Base-by-base conservation (phyloP, 2,113 vertebrate species). In the Synodontis membranacea region DNA sequence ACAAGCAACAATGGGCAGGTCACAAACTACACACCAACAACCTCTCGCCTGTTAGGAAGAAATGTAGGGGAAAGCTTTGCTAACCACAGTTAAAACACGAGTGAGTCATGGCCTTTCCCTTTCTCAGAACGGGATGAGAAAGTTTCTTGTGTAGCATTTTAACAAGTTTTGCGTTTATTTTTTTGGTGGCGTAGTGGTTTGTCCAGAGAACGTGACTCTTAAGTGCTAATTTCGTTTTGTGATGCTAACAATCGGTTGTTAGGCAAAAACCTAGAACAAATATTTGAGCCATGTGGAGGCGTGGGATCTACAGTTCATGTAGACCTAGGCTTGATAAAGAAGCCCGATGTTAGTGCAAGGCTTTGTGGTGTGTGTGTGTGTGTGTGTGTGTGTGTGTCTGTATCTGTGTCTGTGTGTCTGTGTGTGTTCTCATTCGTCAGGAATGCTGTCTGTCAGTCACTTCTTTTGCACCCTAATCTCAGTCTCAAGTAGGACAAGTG, bases 341-440 rank as follows among this genome's bases (percentile, higher is more conserved):
- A 66, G 93, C 90, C 92, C 86, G 89, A 89, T 91, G 90, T 93
- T 85, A 92, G 90, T 64, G 78, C 87, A 80, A 84, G 88, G 12
- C 68, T 44, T 87, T 91, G 28, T 80, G 91, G 25, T 56, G 74
- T n/a, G 75, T 34, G 0, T 82, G 0, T 82, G 60, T 76, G 15
- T 2, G 86, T 91, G 7, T 83, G 39, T 86, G 89, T 48, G 28
- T 70, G 80, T 82, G 21, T 17, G 25, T 19, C 28, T 37, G 68
- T 42, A 74, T 10, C 0, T 44, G 60, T 48, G 0, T 83, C 62
- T 78, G 15, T 3, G 86, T 91, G 8, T 83, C 39, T 86, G 89
- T 34, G 25, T 70, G 82, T 83, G 21, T 15, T 23, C 88, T 92
- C 91, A 89, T 46, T 46, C 31, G 54, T 68, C 82, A 91, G 91